phyloP scores from a whole-genome alignment of 2,888 invertebrate species.

The Gasteruption jaculator region DNA sequence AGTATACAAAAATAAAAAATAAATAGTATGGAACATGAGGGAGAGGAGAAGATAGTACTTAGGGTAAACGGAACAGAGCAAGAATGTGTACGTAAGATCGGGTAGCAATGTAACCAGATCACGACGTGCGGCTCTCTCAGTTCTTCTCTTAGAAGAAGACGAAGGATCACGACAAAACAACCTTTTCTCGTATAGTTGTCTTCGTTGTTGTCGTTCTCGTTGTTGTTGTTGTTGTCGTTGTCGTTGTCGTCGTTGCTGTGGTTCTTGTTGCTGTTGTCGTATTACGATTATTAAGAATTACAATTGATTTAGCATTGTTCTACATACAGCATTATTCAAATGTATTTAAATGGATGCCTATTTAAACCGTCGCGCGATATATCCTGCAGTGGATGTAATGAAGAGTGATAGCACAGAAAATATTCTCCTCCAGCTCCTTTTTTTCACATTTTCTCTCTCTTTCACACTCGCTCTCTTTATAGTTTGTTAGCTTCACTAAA shows the following conservation, averaged over 20 bases:
- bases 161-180: slow-evolving; percentile 12
- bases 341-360: slow-evolving; percentile 36
- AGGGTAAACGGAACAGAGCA: slow-evolving; percentile 26
- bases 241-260: no score
- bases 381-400: no score
- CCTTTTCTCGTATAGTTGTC: no score
- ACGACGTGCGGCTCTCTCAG: slow-evolving; percentile 30
- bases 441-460: no score
- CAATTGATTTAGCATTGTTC: slow-evolving; percentile 42
- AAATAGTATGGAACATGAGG: slow-evolving; percentile 17
- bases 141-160: slow-evolving; percentile 9
- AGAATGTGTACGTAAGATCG: slow-evolving; percentile 40
- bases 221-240: no score
- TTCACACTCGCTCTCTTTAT: no score
- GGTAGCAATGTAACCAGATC: slow-evolving; percentile 43
- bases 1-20: slow-evolving; percentile 5
- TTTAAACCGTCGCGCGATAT: slow-evolving; percentile 8
- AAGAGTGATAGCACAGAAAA: no score
- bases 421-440: no score
- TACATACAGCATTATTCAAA: slow-evolving; percentile 37
- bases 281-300: slow-evolving; percentile 45
- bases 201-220: no score
- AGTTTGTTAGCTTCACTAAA: no score
- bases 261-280: no score
- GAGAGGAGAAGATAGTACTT: slow-evolving; percentile 12